Evolutionary conservation across 2,797 vertebrate species (phyloP), one percentile per base, ranked within the genome.

Genomic region (Sebastolobus altivelis): DNA sequence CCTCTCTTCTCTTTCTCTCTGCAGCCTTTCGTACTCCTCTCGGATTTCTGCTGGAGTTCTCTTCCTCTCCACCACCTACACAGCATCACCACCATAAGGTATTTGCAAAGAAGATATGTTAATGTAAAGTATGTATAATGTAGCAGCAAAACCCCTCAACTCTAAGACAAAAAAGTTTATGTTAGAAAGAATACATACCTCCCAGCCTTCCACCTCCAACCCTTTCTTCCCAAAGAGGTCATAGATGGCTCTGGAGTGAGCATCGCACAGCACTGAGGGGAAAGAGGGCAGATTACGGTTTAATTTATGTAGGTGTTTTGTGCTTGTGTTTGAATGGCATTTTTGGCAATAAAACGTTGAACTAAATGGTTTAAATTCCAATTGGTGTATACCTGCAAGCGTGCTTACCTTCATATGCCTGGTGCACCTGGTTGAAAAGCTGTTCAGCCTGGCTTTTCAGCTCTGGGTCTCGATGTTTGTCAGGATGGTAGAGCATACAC

Each of bases 121-220:
- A 31, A 71, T 31, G 69, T 59, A 1, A 40, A 27, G 13, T 54
- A 65, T 27, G 8, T 56, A 12, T 71, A 38, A 59, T 5, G 5
- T 12, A 31, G 29, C 18, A 66, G 49, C 12, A 60, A 60, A 58
- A 55, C 37, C n/a, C 66, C 59, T 52, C 20, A n/a, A 52, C 20
- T 52, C 49, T 10, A n/a, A 52, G 49, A 46, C 43, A 18, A 60
- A 61, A 55, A 66, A 37, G 3, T 37, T 25, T 62, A 18, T 18
- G 27, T 68, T 55, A 56, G 10, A 46, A 12, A 52, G 40, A 37
- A 76, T 46, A 88, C 96, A 94, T 94, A 99, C 98, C 97, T 99
- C 98, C 98, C 98, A 99, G 91, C 98, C 98, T 95, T 99, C 98
- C 95, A 99, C 98, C 59, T 99, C 98, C 94, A 99, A 96, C 25